Percentiles rank a stretch among this genome's conserved stretches.
Conservation (phyloP, 1,140 invertebrate species). For the Penaeus indicus region DNA sequence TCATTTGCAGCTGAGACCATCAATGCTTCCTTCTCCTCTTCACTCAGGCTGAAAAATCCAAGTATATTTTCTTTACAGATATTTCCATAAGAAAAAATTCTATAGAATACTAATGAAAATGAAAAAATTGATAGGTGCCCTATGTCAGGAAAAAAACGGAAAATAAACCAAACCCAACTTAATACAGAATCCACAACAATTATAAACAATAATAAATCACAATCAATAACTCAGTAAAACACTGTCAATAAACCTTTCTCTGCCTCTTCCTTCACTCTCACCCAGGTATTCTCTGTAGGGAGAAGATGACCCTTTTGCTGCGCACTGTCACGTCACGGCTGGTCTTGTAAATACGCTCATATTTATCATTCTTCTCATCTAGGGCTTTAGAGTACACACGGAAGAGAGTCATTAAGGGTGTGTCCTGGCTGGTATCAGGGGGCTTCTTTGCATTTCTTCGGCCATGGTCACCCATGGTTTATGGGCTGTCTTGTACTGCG, state of each 20-base stretch:
- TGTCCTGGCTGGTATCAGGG: slow-evolving; percentile 41
- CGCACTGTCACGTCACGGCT: slow-evolving; percentile 92
- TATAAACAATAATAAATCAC: neutral
- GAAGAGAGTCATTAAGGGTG: slow-evolving; percentile 48
- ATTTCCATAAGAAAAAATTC: neutral
- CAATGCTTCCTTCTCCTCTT: slow-evolving; percentile 69
- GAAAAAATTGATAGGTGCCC: neutral
- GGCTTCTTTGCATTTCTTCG: slow-evolving; percentile 14
- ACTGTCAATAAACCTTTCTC: neutral
- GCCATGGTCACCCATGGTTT: neutral
- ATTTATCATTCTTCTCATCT: slow-evolving; percentile 85
- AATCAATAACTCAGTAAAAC: neutral
- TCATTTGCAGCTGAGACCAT: slow-evolving; percentile 79
- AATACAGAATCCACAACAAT: no score
- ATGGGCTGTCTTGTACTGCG: neutral
- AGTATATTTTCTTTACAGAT: neutral
- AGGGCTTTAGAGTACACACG: slow-evolving; percentile 75
- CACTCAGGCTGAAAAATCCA: slow-evolving; percentile 59
- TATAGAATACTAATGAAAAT: neutral
- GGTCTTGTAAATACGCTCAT: slow-evolving; percentile 86
- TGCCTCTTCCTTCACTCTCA: neutral
- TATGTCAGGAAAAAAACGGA: no score
- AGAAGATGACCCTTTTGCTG: slow-evolving; percentile 90
- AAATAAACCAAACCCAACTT: no score
- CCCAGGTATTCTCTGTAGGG: slow-evolving; percentile 79